These are phyloP conservation scores for Ifrita kowaldi DNA, from an alignment of 2,113 vertebrate genomes.

Conservation along the genomic window DNA sequence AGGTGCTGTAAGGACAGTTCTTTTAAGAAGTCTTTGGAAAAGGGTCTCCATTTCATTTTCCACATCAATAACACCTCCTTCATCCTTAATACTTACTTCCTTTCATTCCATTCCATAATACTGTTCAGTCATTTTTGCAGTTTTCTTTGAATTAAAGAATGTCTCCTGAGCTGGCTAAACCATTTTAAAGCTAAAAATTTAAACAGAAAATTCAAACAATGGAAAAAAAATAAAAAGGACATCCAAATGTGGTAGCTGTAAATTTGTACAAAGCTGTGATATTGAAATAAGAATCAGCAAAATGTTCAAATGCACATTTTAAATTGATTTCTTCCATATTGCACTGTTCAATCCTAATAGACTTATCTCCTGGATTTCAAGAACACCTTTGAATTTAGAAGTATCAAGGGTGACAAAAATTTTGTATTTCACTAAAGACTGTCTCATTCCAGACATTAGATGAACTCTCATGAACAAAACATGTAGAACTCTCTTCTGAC, in stretches of 20 bases:
- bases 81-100: constrained; percentile 27
- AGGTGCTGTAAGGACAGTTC: neutral
- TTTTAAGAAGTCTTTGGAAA: constrained; percentile 40
- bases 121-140: neutral
- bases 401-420: neutral
- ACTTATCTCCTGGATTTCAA: neutral
- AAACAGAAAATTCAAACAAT: neutral
- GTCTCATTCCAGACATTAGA: neutral
- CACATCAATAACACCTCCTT: constrained; percentile 37
- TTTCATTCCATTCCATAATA: constrained; percentile 33
- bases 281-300: neutral
- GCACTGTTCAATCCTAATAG: neutral
- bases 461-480: neutral
- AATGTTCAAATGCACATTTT: neutral
- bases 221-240: neutral
- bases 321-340: neutral
- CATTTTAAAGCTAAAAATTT: constrained; percentile 5
- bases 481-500: neutral
- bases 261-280: neutral
- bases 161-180: neutral
- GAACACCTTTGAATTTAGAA: neutral
- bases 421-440: neutral
- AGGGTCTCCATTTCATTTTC: constrained; percentile 36
- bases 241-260: neutral
- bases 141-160: constrained; percentile 43